Conservation (phyloP, 2,113 vertebrate genomes). For the Pleuronectes platessa region DNA sequence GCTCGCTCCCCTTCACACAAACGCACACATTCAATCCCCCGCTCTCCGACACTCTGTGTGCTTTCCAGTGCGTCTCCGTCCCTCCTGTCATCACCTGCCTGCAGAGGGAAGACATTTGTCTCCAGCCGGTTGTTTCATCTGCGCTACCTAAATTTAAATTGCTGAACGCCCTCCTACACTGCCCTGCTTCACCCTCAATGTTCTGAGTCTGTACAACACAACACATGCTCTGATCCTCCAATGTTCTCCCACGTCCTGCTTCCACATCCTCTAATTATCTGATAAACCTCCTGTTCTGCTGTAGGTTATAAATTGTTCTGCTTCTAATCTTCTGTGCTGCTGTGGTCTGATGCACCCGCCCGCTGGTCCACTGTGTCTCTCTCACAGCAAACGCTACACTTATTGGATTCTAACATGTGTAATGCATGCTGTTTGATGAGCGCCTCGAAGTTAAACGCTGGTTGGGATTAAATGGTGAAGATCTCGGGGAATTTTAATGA, state of each 20-base stretch:
- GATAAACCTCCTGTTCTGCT: constrained; percentile 23
- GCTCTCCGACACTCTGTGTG: neutral
- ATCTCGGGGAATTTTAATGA: neutral
- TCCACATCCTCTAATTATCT: constrained; percentile 9
- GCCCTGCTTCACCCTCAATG: neutral
- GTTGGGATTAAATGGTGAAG: too few species aligned
- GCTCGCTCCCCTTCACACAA: neutral
- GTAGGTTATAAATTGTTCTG: constrained; percentile 5
- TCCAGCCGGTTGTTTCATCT: constrained; percentile 27
- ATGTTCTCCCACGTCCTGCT: constrained; percentile 2
- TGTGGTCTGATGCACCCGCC: neutral
- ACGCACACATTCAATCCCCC: neutral
- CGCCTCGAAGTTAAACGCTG: neutral
- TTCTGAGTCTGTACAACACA: neutral
- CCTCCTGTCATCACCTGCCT: constrained; percentile 38
- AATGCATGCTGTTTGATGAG: constrained; percentile 1
- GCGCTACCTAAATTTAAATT: constrained; percentile 40
- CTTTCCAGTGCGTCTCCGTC: constrained; percentile 31
- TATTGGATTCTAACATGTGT: neutral
- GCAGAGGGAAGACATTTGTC: constrained; percentile 44
- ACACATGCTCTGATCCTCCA: neutral
- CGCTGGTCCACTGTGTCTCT: neutral
- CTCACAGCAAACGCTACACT: neutral
- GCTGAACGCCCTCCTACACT: constrained; percentile 4
- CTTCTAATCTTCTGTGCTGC: constrained; percentile 20